A percentile compares a stretch with the other conserved stretches of the same genome.
phyloP scores from a whole-genome alignment of 2,797 vertebrate species.

The Microtus californicus region DNA sequence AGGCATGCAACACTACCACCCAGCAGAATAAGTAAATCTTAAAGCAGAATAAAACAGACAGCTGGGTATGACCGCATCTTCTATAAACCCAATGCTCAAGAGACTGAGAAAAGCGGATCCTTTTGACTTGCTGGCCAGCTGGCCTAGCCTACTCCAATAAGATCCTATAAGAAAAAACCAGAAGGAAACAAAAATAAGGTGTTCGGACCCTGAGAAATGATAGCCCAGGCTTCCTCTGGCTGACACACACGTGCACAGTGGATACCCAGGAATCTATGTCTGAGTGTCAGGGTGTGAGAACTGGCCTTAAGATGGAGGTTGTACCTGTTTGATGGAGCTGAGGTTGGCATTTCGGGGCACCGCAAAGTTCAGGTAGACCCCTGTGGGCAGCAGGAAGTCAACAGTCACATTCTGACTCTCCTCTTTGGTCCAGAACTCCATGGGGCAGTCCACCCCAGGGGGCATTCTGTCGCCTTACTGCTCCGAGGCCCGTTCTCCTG shows the following conservation, averaged over 20 bases:
- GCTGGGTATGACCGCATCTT: background rate
- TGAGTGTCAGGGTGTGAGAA: background rate
- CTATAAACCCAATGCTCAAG: too few relatives aligned
- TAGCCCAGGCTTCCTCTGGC: background rate
- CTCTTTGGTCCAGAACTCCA: constrained; percentile 96
- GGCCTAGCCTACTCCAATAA: background rate
- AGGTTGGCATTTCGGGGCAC: constrained; percentile 95
- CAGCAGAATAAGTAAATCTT: background rate
- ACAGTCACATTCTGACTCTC: constrained; percentile 93
- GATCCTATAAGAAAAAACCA: background rate
- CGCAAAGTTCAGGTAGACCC: constrained; percentile 95
- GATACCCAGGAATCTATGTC: background rate
- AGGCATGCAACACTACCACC: background rate
- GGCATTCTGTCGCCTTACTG: constrained; percentile 92
- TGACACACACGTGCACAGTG: background rate
- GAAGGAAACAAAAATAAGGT: background rate
- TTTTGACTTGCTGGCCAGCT: background rate
- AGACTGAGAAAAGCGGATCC: background rate
- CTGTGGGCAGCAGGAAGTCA: constrained; percentile 98
- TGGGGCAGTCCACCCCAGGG: constrained; percentile 96
- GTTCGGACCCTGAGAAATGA: too few relatives aligned
- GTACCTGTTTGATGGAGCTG: constrained; percentile 95
- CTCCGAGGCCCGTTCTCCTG: constrained; percentile 89
- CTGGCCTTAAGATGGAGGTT: accelerated
- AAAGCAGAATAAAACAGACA: background rate